These are phyloP conservation scores for Diadegma fenestrale DNA, from an alignment of 2,888 invertebrate species.

Conservation along the genomic window DNA sequence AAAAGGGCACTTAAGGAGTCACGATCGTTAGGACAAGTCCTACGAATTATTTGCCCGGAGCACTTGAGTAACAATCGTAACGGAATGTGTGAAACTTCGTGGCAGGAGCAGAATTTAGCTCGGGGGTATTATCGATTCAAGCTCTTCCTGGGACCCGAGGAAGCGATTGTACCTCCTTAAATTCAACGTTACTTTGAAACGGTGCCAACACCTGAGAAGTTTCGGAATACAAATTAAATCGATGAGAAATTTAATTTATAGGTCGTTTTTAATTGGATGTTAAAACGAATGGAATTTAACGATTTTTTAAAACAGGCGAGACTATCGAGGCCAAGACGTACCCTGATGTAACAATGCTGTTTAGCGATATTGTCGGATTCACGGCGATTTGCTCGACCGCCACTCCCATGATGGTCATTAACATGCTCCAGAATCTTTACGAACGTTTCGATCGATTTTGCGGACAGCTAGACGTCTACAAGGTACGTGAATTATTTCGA, in stretches of 20 bases:
- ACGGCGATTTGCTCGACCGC: conserved; percentile 98
- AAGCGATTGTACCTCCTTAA: no score
- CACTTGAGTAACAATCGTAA: no score
- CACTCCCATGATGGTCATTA: conserved; percentile 98
- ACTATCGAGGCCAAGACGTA: conserved; percentile 97
- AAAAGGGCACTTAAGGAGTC: no score
- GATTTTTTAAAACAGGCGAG: conserved; percentile 87
- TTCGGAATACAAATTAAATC: not conserved
- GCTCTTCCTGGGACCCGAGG: no score
- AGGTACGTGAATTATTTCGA: conserved; percentile 87
- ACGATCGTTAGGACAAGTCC: no score
- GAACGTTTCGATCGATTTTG: conserved; percentile 97
- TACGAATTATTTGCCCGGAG: no score
- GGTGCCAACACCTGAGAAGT: not conserved
- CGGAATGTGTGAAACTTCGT: no score
- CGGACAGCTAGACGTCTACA: conserved; percentile 97
- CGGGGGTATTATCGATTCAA: no score
- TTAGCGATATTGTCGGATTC: conserved; percentile 98
- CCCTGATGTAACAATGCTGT: conserved; percentile 97
- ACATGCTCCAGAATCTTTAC: conserved; percentile 96
- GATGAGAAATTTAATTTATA: not conserved
- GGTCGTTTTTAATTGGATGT: not conserved
- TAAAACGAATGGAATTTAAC: not conserved
- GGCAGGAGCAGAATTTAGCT: no score
- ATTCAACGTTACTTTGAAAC: no score